Percentiles rank a stretch among this genome's conserved stretches.
Conservation (phyloP, 1,140 invertebrate species). For the Papilio glaucus region DNA sequence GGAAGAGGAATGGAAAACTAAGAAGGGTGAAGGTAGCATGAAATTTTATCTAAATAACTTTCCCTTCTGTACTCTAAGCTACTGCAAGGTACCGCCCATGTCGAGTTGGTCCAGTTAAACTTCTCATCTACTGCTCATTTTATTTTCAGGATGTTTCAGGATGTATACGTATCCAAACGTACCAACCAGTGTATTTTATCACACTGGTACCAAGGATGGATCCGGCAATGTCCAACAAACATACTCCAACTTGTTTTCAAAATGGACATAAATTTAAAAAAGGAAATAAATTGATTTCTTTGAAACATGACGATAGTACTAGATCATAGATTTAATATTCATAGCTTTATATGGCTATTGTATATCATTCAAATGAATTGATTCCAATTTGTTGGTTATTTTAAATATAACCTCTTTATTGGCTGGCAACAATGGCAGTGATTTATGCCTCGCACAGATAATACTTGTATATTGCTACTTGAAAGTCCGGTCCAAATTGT, state of each 20-base stretch:
- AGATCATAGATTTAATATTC: background rate
- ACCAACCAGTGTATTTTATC: no score
- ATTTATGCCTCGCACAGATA: slow-evolving; percentile 17
- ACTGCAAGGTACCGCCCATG: no score
- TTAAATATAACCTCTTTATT: slow-evolving; percentile 27
- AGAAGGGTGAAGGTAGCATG: no score
- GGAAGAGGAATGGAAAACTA: no score
- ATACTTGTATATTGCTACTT: slow-evolving; percentile 27
- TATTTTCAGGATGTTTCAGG: no score
- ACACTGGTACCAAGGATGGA: background rate
- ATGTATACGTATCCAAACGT: no score
- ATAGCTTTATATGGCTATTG: background rate
- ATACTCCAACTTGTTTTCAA: background rate
- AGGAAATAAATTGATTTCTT: background rate
- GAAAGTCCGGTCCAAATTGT: slow-evolving; percentile 26
- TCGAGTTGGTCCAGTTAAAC: no score
- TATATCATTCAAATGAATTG: background rate
- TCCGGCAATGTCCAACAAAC: background rate
- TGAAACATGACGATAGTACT: background rate
- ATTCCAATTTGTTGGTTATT: background rate
- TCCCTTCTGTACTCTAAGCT: no score
- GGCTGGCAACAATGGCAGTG: slow-evolving; percentile 10
- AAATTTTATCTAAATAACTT: no score
- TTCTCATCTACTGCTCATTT: no score
- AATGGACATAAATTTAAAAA: background rate